Evolutionary conservation across 2,113 vertebrate genomes (phyloP).

Genomic region (Ammospiza caudacuta): DNA sequence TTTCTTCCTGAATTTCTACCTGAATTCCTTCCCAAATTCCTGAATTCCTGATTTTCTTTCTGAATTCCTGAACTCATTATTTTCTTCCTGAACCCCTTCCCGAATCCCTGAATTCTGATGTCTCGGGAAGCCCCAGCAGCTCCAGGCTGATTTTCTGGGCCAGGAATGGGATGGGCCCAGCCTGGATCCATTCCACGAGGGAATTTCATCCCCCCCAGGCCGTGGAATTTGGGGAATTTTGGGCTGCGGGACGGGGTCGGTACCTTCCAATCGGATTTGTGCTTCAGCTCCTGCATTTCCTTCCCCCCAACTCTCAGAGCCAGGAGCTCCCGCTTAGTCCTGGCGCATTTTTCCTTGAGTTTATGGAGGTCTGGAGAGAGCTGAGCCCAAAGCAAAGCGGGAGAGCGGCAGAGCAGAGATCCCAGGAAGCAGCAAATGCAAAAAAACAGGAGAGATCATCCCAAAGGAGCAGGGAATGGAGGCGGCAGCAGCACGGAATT

Average conservation of each 20-base stretch:
- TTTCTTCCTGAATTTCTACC: too few relatives aligned
- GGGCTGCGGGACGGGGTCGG: not conserved
- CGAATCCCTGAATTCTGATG: rapidly evolving
- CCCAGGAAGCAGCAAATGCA: conserved; percentile 66
- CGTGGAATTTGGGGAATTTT: not conserved
- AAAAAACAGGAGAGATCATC: not conserved
- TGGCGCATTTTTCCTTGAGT: conserved; percentile 89
- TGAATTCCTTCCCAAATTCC: too few relatives aligned
- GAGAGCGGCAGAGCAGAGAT: conserved; percentile 59
- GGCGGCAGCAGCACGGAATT: too few relatives aligned
- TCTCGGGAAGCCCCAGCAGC: too few relatives aligned
- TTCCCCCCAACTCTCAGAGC: conserved; percentile 87
- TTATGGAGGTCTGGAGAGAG: conserved; percentile 89
- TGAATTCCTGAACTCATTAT: too few relatives aligned
- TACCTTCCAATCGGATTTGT: not conserved
- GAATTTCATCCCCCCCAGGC: not conserved
- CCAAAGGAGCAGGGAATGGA: not conserved
- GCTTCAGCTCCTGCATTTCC: conserved; percentile 60
- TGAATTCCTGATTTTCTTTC: too few relatives aligned
- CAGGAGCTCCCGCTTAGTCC: conserved; percentile 90
- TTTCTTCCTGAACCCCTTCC: too few relatives aligned
- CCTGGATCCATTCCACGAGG: not conserved
- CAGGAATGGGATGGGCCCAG: not conserved
- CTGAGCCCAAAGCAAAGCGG: conserved; percentile 77
- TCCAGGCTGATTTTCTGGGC: not conserved